Base-by-base conservation (phyloP, 1,140 invertebrate species). In the Tigriopus japonicus region DNA sequence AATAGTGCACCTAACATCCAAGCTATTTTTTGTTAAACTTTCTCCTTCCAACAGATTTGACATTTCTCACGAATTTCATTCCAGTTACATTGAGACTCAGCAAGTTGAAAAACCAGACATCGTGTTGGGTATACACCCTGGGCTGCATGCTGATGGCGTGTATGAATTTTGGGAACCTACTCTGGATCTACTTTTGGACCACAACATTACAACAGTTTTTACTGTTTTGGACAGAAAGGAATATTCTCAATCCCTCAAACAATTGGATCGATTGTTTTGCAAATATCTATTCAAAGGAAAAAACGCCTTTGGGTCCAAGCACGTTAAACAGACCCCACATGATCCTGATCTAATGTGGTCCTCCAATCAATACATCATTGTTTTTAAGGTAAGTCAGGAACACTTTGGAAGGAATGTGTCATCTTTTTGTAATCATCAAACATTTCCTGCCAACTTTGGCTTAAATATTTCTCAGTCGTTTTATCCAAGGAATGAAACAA, bases 141-240 rank as follows among this genome's bases (percentile, higher is more conserved):
- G 59, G 2, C 35, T 61, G 17, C 59, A 61, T 54, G 59, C 59
- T 6, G 59, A 61, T 7, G 59, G 59, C 12, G 43, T 61, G 6
- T 61, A 61, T 21, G 59, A 61, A 21, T 61, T 61, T 40, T 61
- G 59, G 59, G 59, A 61, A 17, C 59, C 59, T 21, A 61, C 59
- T 3, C 28, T 61, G 9, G 59, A 61, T 15, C 59, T 61, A 5
- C 49, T 61, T 21, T 53, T 61, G 40, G 59, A 61, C 35, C 19
- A 51, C 17, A 41, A 61, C 13, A 42, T 61, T 5, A 40, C 23
- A 13, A 61, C 59, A 14, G 59, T 61, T 1, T 61, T 61, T 21
- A 61, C 59, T 21, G 43, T 61, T 19, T 53, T 61, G n/a, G 53
- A 49, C 35, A 41, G 53, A 35, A 52, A 61, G 23, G 43, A 61